These are phyloP conservation scores for Frankliniella fusca DNA, from an alignment of 2,888 invertebrate genomes.

Conservation along the genomic window DNA sequence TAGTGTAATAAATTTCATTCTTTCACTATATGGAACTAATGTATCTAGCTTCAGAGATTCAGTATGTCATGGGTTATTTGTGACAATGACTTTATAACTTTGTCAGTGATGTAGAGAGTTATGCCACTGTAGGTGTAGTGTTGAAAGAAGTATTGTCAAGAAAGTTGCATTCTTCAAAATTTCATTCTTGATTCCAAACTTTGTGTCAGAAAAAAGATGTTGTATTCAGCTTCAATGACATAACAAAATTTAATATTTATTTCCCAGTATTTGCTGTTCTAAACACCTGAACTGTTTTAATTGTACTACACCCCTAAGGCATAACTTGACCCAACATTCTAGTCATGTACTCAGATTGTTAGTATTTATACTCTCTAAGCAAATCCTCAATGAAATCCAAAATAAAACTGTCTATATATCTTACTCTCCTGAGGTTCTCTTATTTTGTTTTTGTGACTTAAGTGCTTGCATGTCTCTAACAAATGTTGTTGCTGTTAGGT, in stretches of 20 bases:
- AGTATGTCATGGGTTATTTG: neutral
- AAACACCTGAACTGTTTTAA: no score
- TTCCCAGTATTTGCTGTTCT: no score
- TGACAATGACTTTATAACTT: neutral
- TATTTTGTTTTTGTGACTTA: no score
- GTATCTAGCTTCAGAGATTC: neutral
- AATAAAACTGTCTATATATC: constrained; percentile 3
- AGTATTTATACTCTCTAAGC: neutral
- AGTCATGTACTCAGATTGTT: neutral
- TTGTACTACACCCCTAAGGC: no score
- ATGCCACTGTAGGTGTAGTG: neutral
- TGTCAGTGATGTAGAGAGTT: neutral
- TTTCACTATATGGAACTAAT: neutral
- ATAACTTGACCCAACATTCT: neutral
- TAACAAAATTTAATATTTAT: no score
- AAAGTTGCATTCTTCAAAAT: neutral
- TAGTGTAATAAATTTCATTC: neutral
- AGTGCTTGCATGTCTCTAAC: no score
- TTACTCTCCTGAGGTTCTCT: no score
- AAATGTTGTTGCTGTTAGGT: no score
- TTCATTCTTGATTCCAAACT: neutral
- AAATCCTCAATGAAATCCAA: neutral
- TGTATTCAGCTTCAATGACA: neutral
- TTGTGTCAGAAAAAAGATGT: neutral
- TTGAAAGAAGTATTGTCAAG: neutral